Evolutionary conservation across 2,113 vertebrate species (phyloP).

Genomic region (Halichoerus grypus): DNA sequence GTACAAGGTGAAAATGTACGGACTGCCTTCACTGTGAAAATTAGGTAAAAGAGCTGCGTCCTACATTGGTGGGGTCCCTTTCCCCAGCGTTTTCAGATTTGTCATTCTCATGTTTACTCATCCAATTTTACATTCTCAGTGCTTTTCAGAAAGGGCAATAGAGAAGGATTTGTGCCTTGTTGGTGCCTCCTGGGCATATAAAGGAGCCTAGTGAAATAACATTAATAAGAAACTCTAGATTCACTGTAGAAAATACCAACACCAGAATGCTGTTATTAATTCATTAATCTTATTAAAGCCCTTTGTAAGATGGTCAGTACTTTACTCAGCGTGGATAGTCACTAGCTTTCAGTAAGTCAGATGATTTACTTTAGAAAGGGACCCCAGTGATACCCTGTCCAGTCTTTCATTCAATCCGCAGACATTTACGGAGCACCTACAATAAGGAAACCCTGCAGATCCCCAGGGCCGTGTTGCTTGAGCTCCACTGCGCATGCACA

Average conservation of each 20-base stretch:
- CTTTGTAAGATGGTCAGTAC: background rate
- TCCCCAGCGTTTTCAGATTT: background rate
- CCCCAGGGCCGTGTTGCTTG: background rate
- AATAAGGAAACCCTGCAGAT: background rate
- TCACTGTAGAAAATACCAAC: constrained; percentile 24
- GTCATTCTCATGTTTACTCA: background rate
- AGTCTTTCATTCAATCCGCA: background rate
- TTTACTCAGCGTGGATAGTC: background rate
- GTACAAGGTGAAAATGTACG: background rate
- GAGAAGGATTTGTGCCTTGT: background rate
- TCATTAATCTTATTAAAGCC: constrained; percentile 59
- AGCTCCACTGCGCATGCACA: accelerated
- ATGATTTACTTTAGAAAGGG: constrained; percentile 27
- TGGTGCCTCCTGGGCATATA: background rate
- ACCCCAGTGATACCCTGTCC: background rate
- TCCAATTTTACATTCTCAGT: background rate
- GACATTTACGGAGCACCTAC: background rate
- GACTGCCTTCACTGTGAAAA: background rate
- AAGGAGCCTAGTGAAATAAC: constrained; percentile 49
- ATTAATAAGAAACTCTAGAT: constrained; percentile 55
- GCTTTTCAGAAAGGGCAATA: background rate
- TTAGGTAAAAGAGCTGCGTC: background rate
- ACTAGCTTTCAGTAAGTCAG: constrained; percentile 38
- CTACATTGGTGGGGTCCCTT: background rate
- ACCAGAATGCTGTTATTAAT: constrained; percentile 38